Evolutionary conservation across 2,797 vertebrate species (phyloP), one percentile per base, ranked within the genome.

Genomic region (Gouania willdenowi): DNA sequence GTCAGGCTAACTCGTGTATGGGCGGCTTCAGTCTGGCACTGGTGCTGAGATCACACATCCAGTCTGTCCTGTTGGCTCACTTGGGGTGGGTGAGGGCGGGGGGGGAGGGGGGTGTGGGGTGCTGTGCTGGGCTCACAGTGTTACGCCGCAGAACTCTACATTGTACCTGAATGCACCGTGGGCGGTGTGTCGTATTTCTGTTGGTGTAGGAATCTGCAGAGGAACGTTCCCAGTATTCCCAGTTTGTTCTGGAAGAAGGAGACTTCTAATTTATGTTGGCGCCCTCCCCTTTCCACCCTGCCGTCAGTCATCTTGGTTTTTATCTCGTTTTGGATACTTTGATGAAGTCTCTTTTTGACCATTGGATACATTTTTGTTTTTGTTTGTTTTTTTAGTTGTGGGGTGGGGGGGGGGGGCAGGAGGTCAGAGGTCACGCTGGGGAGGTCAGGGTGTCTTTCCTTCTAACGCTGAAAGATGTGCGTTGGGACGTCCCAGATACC

Each of bases 81-180:
- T n/a, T n/a, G n/a, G n/a, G n/a, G n/a, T n/a, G n/a, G n/a, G n/a
- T n/a, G n/a, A n/a, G n/a, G n/a, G n/a, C n/a, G n/a, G n/a, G n/a
- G n/a, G n/a, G n/a, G n/a, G n/a, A n/a, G n/a, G n/a, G n/a, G n/a
- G n/a, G n/a, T n/a, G n/a, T n/a, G 49, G 41, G 56, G 53, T 28
- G 48, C 48, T n/a, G 70, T 45, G 64, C 68, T 46, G 71, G 77
- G 69, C 66, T 77, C 75, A 75, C 82, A 82, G 86, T 87, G 82
- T 87, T 85, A 5, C 17, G 81, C 26, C 24, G 12, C 35, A 36
- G 77, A 67, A 69, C 72, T 84, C 85, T 87, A 83, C 76, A 84
- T 86, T 85, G 82, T 87, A 84, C 83, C 73, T 80, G 77, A 89
- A 82, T 83, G 79, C 86, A 86, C 84, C 85, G n/a, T n/a, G n/a